Evolutionary conservation across 2,797 vertebrate species (phyloP).

Genomic region (Sebastes flavidus): DNA sequence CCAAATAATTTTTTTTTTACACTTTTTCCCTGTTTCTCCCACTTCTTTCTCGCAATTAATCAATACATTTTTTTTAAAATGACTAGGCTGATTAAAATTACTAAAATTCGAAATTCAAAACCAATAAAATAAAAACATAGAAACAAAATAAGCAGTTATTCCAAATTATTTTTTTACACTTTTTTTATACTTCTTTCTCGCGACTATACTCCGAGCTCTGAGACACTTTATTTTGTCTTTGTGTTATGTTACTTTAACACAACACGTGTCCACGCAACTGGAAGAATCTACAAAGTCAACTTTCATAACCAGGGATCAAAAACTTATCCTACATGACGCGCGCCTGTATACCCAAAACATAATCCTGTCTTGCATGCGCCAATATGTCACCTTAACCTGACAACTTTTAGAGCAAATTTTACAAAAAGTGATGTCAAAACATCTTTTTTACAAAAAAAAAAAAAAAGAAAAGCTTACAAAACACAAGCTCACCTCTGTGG

Average conservation of each 20-base stretch:
- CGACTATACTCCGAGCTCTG: background rate
- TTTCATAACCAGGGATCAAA: slow-evolving; percentile 11
- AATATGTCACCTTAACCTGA: slow-evolving; percentile 52
- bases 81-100: background rate
- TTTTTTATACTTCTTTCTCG: background rate
- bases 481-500: slow-evolving; percentile 77
- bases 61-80: background rate
- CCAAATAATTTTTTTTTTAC: too few species aligned
- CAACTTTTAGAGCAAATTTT: slow-evolving; percentile 56
- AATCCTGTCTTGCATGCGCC: background rate
- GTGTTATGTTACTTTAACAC: slow-evolving; percentile 41
- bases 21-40: background rate
- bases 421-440: slow-evolving; percentile 72
- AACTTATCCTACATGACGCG: background rate
- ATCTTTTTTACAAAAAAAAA: slow-evolving; percentile 31
- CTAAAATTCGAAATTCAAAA: background rate
- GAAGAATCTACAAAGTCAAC: slow-evolving; percentile 43
- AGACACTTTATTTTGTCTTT: background rate
- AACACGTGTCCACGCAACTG: slow-evolving; percentile 73
- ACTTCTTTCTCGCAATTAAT: background rate
- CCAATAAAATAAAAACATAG: background rate
- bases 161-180: background rate
- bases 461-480: background rate
- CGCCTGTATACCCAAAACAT: background rate
- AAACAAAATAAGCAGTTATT: background rate